Evolutionary conservation across 2,797 vertebrate genomes (phyloP).

Genomic region (Vespertilio murinus): DNA sequence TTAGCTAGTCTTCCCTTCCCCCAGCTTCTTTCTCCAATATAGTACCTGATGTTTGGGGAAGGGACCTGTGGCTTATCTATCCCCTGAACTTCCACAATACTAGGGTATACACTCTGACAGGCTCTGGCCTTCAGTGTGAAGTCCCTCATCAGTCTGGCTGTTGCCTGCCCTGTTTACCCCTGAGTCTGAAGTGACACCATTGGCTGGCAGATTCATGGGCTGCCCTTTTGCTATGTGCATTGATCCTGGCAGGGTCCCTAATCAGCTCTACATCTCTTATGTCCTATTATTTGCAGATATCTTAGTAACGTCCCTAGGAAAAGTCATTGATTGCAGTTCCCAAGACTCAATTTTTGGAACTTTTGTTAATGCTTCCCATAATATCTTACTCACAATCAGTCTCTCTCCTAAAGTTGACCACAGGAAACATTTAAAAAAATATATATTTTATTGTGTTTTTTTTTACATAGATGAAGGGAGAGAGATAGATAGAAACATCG

Average conservation of each 20-base stretch:
- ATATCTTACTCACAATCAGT: background rate
- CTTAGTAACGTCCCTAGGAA: background rate
- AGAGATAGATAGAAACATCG: too few relatives aligned
- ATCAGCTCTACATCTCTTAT: background rate
- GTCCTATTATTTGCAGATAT: background rate
- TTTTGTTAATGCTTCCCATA: background rate
- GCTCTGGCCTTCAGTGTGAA: background rate
- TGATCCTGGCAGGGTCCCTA: fast-evolving
- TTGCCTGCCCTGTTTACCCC: background rate
- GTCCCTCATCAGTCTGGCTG: too few relatives aligned
- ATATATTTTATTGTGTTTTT: too few relatives aligned
- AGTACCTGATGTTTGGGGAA: background rate
- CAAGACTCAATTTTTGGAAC: background rate
- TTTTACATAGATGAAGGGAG: too few relatives aligned
- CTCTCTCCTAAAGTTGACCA: background rate
- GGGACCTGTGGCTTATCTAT: background rate
- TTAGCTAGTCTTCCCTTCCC: background rate
- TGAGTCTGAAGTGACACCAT: background rate
- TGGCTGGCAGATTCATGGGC: too few relatives aligned
- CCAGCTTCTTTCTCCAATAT: background rate
- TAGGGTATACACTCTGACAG: fast-evolving
- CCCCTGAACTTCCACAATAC: background rate
- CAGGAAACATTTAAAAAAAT: background rate
- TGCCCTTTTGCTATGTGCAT: background rate
- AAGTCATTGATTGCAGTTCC: background rate